These are phyloP conservation scores for Drosophila seclusa DNA, from an alignment of 2,888 invertebrate species.

Conservation along the genomic window DNA sequence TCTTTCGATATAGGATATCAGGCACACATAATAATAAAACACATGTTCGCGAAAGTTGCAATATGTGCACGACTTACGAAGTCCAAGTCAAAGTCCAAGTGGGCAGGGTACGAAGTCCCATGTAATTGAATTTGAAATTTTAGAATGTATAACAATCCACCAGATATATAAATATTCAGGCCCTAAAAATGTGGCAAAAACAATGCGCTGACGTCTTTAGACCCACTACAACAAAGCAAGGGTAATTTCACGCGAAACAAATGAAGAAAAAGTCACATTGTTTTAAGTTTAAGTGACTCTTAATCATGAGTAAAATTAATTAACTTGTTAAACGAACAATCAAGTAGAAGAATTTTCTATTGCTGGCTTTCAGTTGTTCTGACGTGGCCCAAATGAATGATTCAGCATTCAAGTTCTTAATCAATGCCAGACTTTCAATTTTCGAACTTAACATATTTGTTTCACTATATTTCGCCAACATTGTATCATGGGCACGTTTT, in stretches of 20 bases:
- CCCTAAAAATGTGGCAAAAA: not conserved
- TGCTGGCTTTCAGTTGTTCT: not conserved
- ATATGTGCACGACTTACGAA: constrained; percentile 28
- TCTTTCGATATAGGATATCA: constrained; percentile 14
- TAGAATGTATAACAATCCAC: constrained; percentile 13
- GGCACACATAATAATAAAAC: constrained; percentile 20
- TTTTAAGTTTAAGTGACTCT: not conserved
- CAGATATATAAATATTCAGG: constrained; percentile 23
- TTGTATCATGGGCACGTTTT: not conserved
- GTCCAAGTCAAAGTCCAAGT: constrained; percentile 27
- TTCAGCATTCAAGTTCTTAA: not conserved
- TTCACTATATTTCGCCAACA: not conserved
- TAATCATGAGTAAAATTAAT: not conserved
- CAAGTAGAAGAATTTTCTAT: not conserved
- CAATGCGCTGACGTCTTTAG: not conserved
- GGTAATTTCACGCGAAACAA: not conserved
- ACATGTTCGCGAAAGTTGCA: not conserved
- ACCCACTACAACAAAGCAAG: not conserved
- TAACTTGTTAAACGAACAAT: not conserved
- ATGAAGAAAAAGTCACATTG: not conserved
- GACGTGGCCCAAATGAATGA: not conserved
- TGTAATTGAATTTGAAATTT: constrained; percentile 46
- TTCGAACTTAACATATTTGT: not conserved
- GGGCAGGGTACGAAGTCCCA: constrained; percentile 45
- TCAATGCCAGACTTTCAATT: not conserved